Base-by-base conservation (phyloP, 2,113 vertebrate genomes). In the Garra rufa region DNA sequence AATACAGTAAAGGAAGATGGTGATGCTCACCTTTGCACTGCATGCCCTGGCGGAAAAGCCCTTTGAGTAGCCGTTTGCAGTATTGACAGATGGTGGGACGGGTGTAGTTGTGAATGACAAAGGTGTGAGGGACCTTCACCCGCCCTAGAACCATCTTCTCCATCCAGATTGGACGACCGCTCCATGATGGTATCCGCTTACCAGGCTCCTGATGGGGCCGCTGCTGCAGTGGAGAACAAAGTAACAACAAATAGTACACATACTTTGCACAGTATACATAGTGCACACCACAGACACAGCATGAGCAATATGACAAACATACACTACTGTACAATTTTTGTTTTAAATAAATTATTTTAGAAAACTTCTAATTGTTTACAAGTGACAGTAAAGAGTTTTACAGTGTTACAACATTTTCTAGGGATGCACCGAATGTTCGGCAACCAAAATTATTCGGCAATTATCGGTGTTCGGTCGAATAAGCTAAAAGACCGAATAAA, bases 21-120 rank as follows among this genome's bases (percentile, higher is more conserved):
- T 9, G 21, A 71, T 17, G 9, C 86, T 84, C 80, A 97, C 98
- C 98, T 97, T 98, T 99, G 86, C 98, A 99, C 87, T 99, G 98
- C 98, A 99, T 98, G 89, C 98, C 98, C 91, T 99, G 98, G 81
- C 98, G 97, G 77, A 99, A 99, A 30, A 99, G 96, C 34, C 98
- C 98, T 90, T 99, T 99, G 14, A 99, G 95, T 80, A 99, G 91
- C 9, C 98, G 94, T 90, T 99, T 99, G 94, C 98, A 99, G 88
- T 96, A 98, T 92, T 99, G 98, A 87, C 98, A 99, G 90, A 99
- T 98, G n/a, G 98, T 99, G 46, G 98, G 98, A 1, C 98, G 97
- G 1, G 96, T 97, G 21, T 99, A 99, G n/a, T 97, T 98, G 91
- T 99, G 98, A 83, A 99, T 97, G 82, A 96, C 97, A 85, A 99